Conservation (phyloP, 2,797 vertebrate species). For the Acridotheres tristis region DNA sequence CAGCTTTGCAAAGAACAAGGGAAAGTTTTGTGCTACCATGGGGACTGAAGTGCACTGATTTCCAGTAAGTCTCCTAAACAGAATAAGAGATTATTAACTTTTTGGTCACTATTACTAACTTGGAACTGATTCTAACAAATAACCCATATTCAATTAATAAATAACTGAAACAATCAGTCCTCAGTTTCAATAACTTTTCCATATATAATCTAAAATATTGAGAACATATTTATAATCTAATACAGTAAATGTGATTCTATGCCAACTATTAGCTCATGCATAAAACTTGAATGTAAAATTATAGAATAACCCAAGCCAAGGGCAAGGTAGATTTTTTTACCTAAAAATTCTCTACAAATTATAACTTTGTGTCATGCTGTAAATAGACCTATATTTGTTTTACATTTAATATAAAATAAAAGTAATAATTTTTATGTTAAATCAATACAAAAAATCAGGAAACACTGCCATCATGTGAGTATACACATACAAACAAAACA, state of each 20-base stretch:
- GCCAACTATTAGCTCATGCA: slow-evolving; percentile 49
- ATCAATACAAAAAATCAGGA: background rate
- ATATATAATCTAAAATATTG: slow-evolving; percentile 13
- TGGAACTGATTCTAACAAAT: background rate
- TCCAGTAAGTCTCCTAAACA: background rate
- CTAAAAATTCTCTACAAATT: background rate
- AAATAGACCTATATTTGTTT: background rate
- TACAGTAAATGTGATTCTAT: background rate
- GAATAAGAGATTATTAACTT: background rate
- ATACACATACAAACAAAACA: background rate
- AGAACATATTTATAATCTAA: slow-evolving; percentile 33
- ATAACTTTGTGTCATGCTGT: background rate
- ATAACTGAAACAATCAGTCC: background rate
- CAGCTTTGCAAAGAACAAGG: background rate
- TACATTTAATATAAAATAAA: background rate
- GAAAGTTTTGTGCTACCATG: background rate
- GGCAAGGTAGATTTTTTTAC: background rate
- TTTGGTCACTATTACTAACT: background rate
- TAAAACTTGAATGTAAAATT: background rate
- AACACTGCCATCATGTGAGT: background rate
- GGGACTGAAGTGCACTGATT: background rate
- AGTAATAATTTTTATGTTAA: background rate
- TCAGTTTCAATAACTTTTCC: background rate
- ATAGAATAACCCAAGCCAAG: background rate
- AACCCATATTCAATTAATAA: background rate